Evolutionary conservation across 2,888 invertebrate genomes (phyloP), one percentile per base, ranked within the genome.

Genomic region (Anaspis maculata): DNA sequence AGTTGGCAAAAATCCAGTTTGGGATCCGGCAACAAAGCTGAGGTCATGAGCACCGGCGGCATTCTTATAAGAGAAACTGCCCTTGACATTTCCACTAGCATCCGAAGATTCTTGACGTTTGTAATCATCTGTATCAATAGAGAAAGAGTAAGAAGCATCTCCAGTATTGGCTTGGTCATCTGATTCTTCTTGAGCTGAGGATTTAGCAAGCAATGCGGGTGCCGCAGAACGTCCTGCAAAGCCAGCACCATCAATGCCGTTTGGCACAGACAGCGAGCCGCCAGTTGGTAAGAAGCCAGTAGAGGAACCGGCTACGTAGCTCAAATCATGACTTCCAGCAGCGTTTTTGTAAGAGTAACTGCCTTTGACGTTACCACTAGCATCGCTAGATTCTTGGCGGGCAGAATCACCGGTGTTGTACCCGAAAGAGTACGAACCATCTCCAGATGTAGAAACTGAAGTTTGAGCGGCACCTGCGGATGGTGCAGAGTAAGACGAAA

Each of bases 221-320:
- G 24, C 9, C 6, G 5, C 5, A 9, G 6, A 4, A 9, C 24
- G 4, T 5, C 6, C 24, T 10, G 10, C 6, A 9, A 5, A 4
- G 4, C 6, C 5, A 6, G 13, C 27, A 13, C 24, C 31, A 23
- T 28, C 36, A 2, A 48, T 26, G 10, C 50, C 50, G 37, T 49
- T 49, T 10, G 51, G 51, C 23, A 21, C 27, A 10, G 58, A 51
- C 42, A 65, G 54, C 44, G 55, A 62, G 29, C 64, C 63, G 24
- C 61, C 64, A 39, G 62, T 56, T 29, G 59, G 54, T 24, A 58
- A 51, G 33, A 52, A 52, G 12, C 52, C 52, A 23, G 52, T 52
- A 13, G 33, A 24, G 19, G 49, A 37, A 13, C 52, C 52, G 22
- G 51, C 52, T 3, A 48, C 41, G 22, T 46, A 52, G 25, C 39